Conservation (phyloP, 1,140 invertebrate genomes). For the Ericerus pela region DNA sequence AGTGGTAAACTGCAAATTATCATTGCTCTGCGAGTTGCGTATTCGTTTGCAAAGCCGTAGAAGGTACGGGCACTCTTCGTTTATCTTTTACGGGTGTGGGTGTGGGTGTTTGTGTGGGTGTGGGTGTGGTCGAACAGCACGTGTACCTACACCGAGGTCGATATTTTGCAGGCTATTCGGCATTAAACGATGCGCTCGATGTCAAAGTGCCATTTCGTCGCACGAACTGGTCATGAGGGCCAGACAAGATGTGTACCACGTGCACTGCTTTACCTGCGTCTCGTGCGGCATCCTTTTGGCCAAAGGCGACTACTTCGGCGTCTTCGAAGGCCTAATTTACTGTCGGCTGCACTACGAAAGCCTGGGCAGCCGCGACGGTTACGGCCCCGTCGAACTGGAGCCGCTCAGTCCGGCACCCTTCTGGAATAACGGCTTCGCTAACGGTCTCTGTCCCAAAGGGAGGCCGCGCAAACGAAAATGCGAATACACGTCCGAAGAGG, state of each 20-base stretch:
- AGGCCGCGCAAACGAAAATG: conserved; percentile 63
- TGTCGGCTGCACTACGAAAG: conserved; percentile 49
- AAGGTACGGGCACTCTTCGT: no score
- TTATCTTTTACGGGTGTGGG: no score
- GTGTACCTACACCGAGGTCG: no score
- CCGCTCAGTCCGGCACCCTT: conserved; percentile 26
- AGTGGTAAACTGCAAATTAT: no score
- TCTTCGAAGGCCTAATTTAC: conserved; percentile 38
- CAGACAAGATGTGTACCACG: conserved; percentile 72
- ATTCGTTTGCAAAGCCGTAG: no score
- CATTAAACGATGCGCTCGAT: conserved; percentile 67
- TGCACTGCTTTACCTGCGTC: conserved; percentile 78
- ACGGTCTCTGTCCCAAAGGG: conserved; percentile 51
- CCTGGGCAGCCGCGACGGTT: conserved; percentile 28
- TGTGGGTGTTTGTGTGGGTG: no score
- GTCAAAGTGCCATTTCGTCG: conserved; percentile 67
- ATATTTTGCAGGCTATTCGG: conserved; percentile 54
- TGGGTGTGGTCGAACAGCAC: no score
- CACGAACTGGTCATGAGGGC: conserved; percentile 86
- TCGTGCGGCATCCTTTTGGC: conserved; percentile 61
- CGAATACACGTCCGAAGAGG: conserved; percentile 27
- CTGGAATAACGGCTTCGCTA: conserved; percentile 23
- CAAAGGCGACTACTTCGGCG: conserved; percentile 80
- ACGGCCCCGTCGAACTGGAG: conserved; percentile 24
- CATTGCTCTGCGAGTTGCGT: no score